Base-by-base conservation (phyloP, 2,888 invertebrate genomes). In the Epinotia bilunana region DNA sequence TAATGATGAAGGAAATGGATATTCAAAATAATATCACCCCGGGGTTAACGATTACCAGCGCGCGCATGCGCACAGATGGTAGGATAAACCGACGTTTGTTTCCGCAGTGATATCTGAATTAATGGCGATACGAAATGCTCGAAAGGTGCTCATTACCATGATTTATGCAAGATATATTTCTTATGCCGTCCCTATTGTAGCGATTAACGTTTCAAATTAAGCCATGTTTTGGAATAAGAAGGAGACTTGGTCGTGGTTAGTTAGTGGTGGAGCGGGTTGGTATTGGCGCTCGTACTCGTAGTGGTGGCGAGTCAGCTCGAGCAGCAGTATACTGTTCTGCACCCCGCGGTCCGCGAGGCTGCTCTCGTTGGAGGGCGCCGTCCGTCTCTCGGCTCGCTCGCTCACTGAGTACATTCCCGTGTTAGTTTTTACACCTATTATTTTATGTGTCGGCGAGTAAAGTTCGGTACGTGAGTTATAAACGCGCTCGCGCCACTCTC, bases 351-450 rank as follows among this genome's bases (percentile, higher is more conserved):
- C 79, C 75, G 77, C 77, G 67, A 73, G 73, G 69, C 77, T 73
- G 75, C 78, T 72, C 74, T 77, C 77, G 78, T 72, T 78, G 80
- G 80, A 78, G 78, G 79, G 78, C 79, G 86, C 88, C 92, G 93
- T 93, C 92, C 92, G 91, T 93, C 93, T 91, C 91, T 86, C 87
- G 86, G 87, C 88, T 86, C 88, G 89, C 89, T 86, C 90, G 90
- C 87, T 90, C 92, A 91, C 93, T 94, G 94, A 94, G 94, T 94
- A 94, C 94, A 93, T 93, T 94, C 93, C 89, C 94, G 91, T 94
- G 94, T 94, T 93, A 93, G 93, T 94, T 93, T 94, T 94, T 94
- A 93, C 94, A 93, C 94, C 94, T 94, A 94, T 94, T 94, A 94
- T 94, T 93, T 94, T 93, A 94, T 94, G 93, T 94, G 93, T 94